Base-by-base conservation (phyloP, 2,797 vertebrate genomes). In the Peromyscus aztecus region DNA sequence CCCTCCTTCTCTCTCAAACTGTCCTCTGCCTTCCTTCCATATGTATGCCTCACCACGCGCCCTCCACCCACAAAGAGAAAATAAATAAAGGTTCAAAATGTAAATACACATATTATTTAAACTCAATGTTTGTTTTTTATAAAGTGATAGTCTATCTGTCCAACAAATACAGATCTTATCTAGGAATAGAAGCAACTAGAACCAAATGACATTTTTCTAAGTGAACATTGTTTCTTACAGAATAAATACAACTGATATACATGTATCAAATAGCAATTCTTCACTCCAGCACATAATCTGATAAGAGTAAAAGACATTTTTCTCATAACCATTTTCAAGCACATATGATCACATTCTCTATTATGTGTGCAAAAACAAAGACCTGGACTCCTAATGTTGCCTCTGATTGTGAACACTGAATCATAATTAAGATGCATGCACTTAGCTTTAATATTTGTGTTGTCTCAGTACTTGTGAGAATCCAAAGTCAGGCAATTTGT, bases 131-230 rank as follows among this genome's bases (percentile, higher is more conserved):
- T 49, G 24, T 6, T 84, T 76, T 86, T 83, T 63, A 63, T 57
- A 83, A 69, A 94, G 34, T 96, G 93, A 85, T 93, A 87, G 12
- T 81, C 63, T 52, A 52, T 94, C 61, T 93, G 94, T 95, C 82
- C 49, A 92, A 91, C 14, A 97, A 95, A 46, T 90, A 78, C 49
- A 8, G 13, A 78, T 88, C 80, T 93, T 94, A 94, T 80, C 85
- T 96, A 91, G 89, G 88, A 93, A 95, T 80, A 93, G 84, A 97
- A 94, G n/a, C 40, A 93, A 96, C 23, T 93, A 65, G 24, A 96
- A 82, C 27, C 31, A 96, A 95, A 90, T 86, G 21, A 91, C 31
- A 78, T 84, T 94, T 84, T 96, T 93, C 61, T 94, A 94, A 31
- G 34, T 89, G 43, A 93, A 90, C 61, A 75, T 24, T 87, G 31